Base-by-base conservation (phyloP, 2,113 vertebrate species). In the Nothocercus nigrocapillus region DNA sequence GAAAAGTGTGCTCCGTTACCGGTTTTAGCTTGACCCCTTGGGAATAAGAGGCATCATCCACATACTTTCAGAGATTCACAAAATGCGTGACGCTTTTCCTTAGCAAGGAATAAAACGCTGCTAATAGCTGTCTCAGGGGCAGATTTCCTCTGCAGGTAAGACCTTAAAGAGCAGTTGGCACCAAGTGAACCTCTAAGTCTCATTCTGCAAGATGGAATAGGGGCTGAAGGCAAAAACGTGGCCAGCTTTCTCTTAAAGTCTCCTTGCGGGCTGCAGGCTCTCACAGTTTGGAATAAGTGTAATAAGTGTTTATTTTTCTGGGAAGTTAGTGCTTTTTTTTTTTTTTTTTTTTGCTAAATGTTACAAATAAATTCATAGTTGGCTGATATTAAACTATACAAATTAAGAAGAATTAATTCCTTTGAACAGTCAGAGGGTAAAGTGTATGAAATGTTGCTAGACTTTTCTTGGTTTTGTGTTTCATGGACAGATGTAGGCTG, bases 131-230 rank as follows among this genome's bases (percentile, higher is more conserved):
- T 94, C 56, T 85, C 22, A 73, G 82, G 73, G 79, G 34, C 67
- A 75, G 59, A 82, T 94, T 95, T 93, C 44, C 25, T 67, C 82
- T 85, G 53, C 14, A 72, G 53, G 40, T 63, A 82, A 79, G 63
- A 87, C 82, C 56, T 82, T 54, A 69, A 34, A 86, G 77, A 93
- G 53, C 78, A 69, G 53, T 93, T 92, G 72, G 59, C 38, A 47
- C 66, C 45, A 85, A 87, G 85, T 70, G 38, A 64, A 91, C 47
- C 54, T 94, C 83, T 67, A 82, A 89, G 92, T 85, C 69, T 91
- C 62, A 30, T 19, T 73, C 3, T 80, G 75, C 22, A 53, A 51
- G 32, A 51, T n/a, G 18, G 74, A 88, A 56, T 9, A 75, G 58
- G 89, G 28, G 7, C 66, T 56, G 36, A 79, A 47, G 54, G 19